These are phyloP conservation scores for Xiphophorus hellerii DNA, from an alignment of 2,113 vertebrate species.

Conservation along the genomic window DNA sequence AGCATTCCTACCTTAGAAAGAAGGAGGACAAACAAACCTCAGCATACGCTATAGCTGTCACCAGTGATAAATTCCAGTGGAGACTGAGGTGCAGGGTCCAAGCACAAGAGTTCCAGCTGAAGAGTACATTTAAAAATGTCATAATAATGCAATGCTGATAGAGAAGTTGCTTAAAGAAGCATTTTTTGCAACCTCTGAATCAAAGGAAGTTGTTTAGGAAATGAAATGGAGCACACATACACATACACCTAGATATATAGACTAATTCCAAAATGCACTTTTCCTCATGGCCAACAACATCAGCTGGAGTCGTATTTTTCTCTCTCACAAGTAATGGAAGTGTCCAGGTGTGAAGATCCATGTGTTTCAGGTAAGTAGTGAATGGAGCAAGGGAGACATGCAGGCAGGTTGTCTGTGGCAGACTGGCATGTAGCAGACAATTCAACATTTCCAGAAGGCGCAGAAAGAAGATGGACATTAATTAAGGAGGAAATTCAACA, in stretches of 20 bases:
- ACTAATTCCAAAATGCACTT: neutral
- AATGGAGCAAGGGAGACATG: neutral
- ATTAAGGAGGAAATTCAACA: neutral
- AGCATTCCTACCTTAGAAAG: neutral
- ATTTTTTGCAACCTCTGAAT: neutral
- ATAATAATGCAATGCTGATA: neutral
- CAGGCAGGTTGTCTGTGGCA: neutral
- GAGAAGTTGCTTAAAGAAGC: neutral
- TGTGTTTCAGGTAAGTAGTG: neutral
- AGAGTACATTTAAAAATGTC: neutral
- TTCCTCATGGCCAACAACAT: neutral
- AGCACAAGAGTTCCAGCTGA: neutral
- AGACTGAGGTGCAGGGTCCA: neutral
- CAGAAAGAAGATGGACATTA: neutral
- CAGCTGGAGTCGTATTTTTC: neutral
- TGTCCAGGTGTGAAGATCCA: neutral
- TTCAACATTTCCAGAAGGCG: neutral
- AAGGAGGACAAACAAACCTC: neutral
- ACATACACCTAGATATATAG: too few relatives aligned
- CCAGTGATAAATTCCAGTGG: neutral
- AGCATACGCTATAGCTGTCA: neutral
- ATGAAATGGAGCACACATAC: neutral
- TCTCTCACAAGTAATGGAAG: neutral
- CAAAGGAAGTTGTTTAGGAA: neutral
- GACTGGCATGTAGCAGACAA: neutral